Conservation (phyloP, 2,888 invertebrate genomes). For the Lucinisca nassula region DNA sequence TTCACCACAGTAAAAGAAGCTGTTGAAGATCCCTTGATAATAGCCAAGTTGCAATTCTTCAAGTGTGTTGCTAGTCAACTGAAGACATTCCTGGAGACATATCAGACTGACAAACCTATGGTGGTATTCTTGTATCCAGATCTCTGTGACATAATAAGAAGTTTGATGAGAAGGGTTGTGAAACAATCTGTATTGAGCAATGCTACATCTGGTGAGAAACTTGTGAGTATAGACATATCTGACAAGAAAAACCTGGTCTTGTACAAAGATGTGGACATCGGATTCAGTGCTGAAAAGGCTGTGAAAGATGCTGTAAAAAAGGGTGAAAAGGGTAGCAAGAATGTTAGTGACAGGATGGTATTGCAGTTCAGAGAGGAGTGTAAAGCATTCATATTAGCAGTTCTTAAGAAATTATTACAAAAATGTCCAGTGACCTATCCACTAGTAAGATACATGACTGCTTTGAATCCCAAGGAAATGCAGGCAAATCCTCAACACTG, state of each 20-base stretch:
- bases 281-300: slow-evolving; percentile 47
- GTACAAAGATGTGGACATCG: slow-evolving; percentile 51
- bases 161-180: slow-evolving; percentile 48
- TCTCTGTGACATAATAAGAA: slow-evolving; percentile 35
- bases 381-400: slow-evolving; percentile 33
- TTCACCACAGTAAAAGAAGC: slow-evolving; percentile 25
- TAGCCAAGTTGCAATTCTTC: slow-evolving; percentile 59
- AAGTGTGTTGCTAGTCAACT: slow-evolving; percentile 40
- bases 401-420: slow-evolving; percentile 39
- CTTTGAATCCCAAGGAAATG: slow-evolving; percentile 52
- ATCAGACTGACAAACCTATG: slow-evolving; percentile 60
- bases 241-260: slow-evolving; percentile 6
- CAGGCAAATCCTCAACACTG: slow-evolving; percentile 20
- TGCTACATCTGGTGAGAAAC: slow-evolving; percentile 17
- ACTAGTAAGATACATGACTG: slow-evolving; percentile 48
- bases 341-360: slow-evolving; percentile 10
- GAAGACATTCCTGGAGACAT: slow-evolving; percentile 52
- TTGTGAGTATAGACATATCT: slow-evolving; percentile 33
- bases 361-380: slow-evolving; percentile 52
- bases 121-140: slow-evolving; percentile 44
- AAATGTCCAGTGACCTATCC: slow-evolving; percentile 52
- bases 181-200: slow-evolving; percentile 33
- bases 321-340: slow-evolving; percentile 5
- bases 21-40: slow-evolving; percentile 45
- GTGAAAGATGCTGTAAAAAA: slow-evolving; percentile 36